phyloP scores from a whole-genome alignment of 2,797 vertebrate genomes.

The Cetoscarus ocellatus region DNA sequence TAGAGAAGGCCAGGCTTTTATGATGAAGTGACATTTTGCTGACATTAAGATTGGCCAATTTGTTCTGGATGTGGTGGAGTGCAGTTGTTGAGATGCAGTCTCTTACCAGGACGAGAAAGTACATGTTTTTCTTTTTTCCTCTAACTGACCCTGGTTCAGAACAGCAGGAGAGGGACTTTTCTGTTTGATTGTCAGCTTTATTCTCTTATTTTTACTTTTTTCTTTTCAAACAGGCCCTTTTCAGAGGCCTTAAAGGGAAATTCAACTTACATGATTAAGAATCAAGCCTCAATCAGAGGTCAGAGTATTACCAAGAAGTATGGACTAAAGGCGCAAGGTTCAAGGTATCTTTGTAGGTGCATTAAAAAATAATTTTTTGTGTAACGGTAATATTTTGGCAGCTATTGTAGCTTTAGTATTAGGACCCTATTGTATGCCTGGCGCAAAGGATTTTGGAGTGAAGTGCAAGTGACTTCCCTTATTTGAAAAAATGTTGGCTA shows the following conservation, averaged over 20 bases:
- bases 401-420: too few relatives aligned
- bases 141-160: slow-evolving; percentile 68
- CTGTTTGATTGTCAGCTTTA: slow-evolving; percentile 42
- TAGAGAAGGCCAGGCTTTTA: slow-evolving; percentile 83
- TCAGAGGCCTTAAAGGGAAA: neutral
- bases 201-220: slow-evolving; percentile 32
- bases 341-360: too few relatives aligned
- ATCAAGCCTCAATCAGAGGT: neutral
- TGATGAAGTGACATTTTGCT: slow-evolving; percentile 89
- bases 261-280: neutral
- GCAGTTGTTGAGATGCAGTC: slow-evolving; percentile 78
- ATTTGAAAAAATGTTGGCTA: too few relatives aligned
- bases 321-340: too few relatives aligned
- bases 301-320: slow-evolving; percentile 5
- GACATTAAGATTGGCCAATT: slow-evolving; percentile 90
- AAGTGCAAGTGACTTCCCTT: too few relatives aligned
- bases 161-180: slow-evolving; percentile 64
- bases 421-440: too few relatives aligned
- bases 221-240: slow-evolving; percentile 21
- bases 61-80: slow-evolving; percentile 84
- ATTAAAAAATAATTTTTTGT: too few relatives aligned
- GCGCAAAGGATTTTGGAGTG: too few relatives aligned
- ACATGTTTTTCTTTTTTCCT: slow-evolving; percentile 65
- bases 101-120: slow-evolving; percentile 76
- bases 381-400: too few relatives aligned